Evolutionary conservation across 2,113 vertebrate genomes (phyloP).

Genomic region (Tapirus terrestris): DNA sequence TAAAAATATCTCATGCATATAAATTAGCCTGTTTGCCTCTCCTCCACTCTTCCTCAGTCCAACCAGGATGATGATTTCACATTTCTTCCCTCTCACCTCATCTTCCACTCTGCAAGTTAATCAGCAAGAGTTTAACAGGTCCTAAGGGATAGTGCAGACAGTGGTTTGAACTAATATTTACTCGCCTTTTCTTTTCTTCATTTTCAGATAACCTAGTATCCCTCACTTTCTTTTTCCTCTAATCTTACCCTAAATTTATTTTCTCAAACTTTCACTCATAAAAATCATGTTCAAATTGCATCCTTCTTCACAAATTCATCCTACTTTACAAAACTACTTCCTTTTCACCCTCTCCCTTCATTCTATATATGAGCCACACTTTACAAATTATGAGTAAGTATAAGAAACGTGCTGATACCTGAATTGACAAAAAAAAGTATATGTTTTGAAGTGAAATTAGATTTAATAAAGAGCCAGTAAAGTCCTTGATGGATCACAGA

Average conservation of each 20-base stretch:
- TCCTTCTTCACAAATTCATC: neutral
- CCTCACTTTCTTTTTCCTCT: neutral
- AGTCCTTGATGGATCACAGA: neutral
- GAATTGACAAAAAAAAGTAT: neutral
- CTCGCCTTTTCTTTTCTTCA: neutral
- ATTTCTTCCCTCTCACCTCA: too few relatives aligned
- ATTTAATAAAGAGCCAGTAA: neutral
- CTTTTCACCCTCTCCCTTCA: neutral
- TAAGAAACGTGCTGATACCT: neutral
- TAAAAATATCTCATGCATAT: neutral
- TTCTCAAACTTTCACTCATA: neutral
- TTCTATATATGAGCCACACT: neutral
- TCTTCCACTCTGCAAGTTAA: too few relatives aligned
- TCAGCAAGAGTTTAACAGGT: too few relatives aligned
- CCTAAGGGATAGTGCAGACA: too few relatives aligned
- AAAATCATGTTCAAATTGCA: neutral
- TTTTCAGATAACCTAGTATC: neutral
- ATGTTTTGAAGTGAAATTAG: neutral
- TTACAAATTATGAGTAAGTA: neutral
- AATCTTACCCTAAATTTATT: neutral
- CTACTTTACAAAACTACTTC: neutral
- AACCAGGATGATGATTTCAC: accelerated
- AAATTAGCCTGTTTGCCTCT: neutral
- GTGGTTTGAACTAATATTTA: neutral
- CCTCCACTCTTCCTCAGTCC: neutral